Percentiles rank a stretch among this genome's conserved stretches.
Conservation (phyloP, 2,888 invertebrate species). For the Clunio marinus region DNA sequence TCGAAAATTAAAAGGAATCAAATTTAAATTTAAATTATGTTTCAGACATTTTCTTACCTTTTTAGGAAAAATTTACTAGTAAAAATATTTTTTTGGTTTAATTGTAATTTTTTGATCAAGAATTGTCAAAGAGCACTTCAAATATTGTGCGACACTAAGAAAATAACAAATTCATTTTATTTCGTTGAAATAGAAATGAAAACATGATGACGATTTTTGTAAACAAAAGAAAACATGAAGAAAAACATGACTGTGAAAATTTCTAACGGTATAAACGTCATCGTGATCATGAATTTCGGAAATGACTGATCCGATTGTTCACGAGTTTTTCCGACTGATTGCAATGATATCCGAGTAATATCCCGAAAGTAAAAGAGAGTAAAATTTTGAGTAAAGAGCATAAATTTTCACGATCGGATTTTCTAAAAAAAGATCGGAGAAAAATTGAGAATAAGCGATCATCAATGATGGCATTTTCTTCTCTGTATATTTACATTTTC, state of each 20-base stretch:
- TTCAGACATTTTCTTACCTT: background rate
- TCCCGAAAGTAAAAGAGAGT: background rate
- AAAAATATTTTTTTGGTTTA: background rate
- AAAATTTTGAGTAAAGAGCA: background rate
- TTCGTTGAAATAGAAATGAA: background rate
- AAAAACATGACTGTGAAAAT: conserved; percentile 12
- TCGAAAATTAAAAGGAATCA: background rate
- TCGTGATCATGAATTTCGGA: background rate
- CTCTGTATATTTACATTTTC: conserved; percentile 15
- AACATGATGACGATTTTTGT: background rate
- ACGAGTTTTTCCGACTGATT: background rate
- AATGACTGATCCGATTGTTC: background rate
- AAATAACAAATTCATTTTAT: background rate
- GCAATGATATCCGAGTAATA: background rate
- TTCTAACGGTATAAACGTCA: background rate
- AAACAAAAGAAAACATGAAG: background rate
- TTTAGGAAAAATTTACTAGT: conserved; percentile 11
- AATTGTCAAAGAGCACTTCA: no score
- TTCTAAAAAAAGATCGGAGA: conserved; percentile 1
- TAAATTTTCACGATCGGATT: background rate
- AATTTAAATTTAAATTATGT: background rate
- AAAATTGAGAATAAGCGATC: background rate
- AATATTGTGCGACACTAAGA: no score
- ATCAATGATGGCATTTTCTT: background rate
- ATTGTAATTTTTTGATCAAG: background rate